Base-by-base conservation (phyloP, 2,888 invertebrate genomes). In the Caenorhabditis drosophilae region DNA sequence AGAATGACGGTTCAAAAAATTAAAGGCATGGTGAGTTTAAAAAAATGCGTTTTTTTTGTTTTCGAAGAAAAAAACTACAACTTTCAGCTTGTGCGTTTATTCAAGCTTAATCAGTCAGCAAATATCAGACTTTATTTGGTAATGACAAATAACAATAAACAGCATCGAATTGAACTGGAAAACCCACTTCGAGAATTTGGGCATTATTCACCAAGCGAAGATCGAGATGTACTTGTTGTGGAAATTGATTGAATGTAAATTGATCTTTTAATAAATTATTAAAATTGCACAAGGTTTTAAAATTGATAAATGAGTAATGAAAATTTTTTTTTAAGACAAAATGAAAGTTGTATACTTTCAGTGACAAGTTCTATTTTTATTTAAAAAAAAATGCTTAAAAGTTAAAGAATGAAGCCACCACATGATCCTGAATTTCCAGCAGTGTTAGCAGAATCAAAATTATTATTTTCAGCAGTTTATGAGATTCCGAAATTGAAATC, bases 201-300 rank as follows among this genome's bases (percentile, higher is more conserved):
- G 9, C 62, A 67, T 26, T 75, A 75, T 49, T 68, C 70, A 11
- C 72, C 75, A 22, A 52, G 49, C 7, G 72, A 73, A 54, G 51
- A 67, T 26, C 42, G 49, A 1, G 70, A 73, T 53, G 25, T 59
- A 35, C 55, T 75, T 44, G 45, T 61, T 61, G 48, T 61, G 51
- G 50, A 62, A 51, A 53, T 60, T 61, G 67, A 44, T 49, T 71
- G 40, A 54, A 3, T 26, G 4, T 11, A 15, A 36, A 4, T 36
- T 36, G n/a, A n/a, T n/a, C n/a, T n/a, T n/a, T n/a, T n/a, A n/a
- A n/a, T n/a, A n/a, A n/a, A n/a, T n/a, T n/a, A n/a, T n/a, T n/a
- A n/a, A n/a, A n/a, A n/a, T n/a, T n/a, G n/a, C n/a, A n/a, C n/a
- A n/a, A n/a, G n/a, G n/a, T n/a, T n/a, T n/a, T n/a, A n/a, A n/a